Percentiles rank a stretch among this genome's conserved stretches.
Evolutionary conservation across 2,888 invertebrate species (phyloP).

Genomic region (Lithophane ornitopus): DNA sequence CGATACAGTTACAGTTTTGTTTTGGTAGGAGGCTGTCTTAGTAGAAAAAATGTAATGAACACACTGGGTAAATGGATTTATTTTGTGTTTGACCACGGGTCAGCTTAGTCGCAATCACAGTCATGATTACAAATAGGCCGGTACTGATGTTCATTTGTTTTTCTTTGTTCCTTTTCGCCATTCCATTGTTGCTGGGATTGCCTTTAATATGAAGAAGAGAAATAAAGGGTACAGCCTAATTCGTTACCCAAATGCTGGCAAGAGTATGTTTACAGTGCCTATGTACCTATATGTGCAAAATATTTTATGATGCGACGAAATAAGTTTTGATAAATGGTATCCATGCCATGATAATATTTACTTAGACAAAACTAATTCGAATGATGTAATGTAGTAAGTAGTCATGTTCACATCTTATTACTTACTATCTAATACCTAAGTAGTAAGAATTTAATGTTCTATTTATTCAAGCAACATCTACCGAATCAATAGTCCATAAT

Average conservation of each 20-base stretch:
- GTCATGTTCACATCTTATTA: no score
- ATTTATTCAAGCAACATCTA: neutral
- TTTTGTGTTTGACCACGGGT: conserved; percentile 1
- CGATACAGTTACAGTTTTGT: neutral
- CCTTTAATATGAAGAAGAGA: neutral
- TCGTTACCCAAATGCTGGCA: neutral
- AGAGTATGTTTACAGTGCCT: no score
- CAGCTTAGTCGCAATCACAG: conserved; percentile 25
- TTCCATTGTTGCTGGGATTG: neutral
- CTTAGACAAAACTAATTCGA: no score
- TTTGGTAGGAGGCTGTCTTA: neutral
- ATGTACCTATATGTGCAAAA: neutral
- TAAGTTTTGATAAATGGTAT: no score
- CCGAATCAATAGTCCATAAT: neutral
- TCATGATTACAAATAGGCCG: conserved; percentile 27
- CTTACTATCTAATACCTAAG: no score
- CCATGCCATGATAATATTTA: no score
- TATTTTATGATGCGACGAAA: neutral
- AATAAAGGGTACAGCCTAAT: neutral
- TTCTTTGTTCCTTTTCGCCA: conserved; percentile 9
- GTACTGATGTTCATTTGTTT: conserved; percentile 15
- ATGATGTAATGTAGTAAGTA: no score
- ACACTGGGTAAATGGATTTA: neutral
- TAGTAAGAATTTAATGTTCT: no score
- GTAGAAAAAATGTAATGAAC: conserved; percentile 11